Evolutionary conservation across 2,797 vertebrate genomes (phyloP).

Genomic region (Oreonectes daqikongensis): DNA sequence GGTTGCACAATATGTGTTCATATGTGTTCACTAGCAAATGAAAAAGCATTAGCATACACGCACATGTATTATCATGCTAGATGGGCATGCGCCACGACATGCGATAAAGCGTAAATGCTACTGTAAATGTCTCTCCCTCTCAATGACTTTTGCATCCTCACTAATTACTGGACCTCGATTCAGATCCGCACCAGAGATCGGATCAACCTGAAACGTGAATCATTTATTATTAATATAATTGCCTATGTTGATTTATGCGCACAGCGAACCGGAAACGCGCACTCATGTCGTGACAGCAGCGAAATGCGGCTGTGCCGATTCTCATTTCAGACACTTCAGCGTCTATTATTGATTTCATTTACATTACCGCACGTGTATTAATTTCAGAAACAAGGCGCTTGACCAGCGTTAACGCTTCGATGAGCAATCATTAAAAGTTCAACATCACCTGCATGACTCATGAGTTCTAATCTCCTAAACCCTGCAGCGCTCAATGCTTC

Average conservation of each 20-base stretch:
- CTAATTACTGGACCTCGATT: slow-evolving; percentile 26
- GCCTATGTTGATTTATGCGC: not conserved
- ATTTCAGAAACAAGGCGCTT: not conserved
- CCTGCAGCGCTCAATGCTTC: not conserved
- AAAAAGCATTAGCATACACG: not conserved
- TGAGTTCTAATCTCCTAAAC: not conserved
- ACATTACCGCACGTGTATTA: not conserved
- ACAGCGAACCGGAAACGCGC: not conserved
- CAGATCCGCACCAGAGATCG: not conserved
- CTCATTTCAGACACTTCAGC: not conserved
- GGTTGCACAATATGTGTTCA: slow-evolving; percentile 13
- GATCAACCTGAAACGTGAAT: not conserved
- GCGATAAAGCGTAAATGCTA: not conserved
- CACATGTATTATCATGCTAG: not conserved
- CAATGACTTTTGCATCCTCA: not conserved
- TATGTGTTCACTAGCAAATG: slow-evolving; percentile 5
- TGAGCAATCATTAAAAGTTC: not conserved
- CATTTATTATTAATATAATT: too few species aligned
- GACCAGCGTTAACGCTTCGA: not conserved
- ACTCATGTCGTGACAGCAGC: not conserved
- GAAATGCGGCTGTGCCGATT: not conserved
- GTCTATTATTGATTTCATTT: not conserved
- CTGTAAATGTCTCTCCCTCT: not conserved
- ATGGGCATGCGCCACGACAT: too few species aligned
- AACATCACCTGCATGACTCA: not conserved